Evolutionary conservation across 2,888 invertebrate species (phyloP).

Genomic region (Pediacus dermestoides): DNA sequence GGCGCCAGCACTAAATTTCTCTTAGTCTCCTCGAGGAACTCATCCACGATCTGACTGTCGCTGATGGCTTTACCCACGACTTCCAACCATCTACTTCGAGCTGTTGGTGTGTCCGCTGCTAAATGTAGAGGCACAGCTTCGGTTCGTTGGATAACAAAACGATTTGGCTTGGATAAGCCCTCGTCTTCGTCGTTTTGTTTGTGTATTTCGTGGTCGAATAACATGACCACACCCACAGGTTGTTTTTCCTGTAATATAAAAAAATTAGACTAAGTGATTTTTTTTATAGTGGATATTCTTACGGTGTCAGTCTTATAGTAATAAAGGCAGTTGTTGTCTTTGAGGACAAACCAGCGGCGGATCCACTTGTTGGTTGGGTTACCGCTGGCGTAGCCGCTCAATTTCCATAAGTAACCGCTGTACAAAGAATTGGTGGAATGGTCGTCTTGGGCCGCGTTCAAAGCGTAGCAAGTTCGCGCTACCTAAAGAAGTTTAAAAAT

Average conservation of each 20-base stretch:
- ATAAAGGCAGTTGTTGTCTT: conserved; percentile 89
- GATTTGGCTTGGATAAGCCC: conserved; percentile 60
- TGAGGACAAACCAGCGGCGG: conserved; percentile 84
- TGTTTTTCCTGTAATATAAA: conserved; percentile 64
- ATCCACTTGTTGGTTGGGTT: conserved; percentile 69
- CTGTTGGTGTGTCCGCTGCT: conserved; percentile 73
- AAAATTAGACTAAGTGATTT: not conserved
- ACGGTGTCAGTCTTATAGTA: conserved; percentile 91
- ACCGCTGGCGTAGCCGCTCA: conserved; percentile 59
- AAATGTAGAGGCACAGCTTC: conserved; percentile 70
- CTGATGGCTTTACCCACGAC: conserved; percentile 75
- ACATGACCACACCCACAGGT: conserved; percentile 85
- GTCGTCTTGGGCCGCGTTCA: conserved; percentile 65
- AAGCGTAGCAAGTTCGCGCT: conserved; percentile 79
- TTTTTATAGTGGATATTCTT: conserved; percentile 44
- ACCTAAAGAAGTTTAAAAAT: conserved; percentile 52
- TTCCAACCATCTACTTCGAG: conserved; percentile 56
- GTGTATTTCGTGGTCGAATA: conserved; percentile 75
- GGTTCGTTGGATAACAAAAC: conserved; percentile 68
- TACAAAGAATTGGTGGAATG: conserved; percentile 59
- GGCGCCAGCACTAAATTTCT: conserved; percentile 80
- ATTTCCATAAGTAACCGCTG: conserved; percentile 75
- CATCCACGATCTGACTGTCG: conserved; percentile 51
- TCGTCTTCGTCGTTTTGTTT: conserved; percentile 59
- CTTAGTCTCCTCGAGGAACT: conserved; percentile 73